Conservation (phyloP, 2,113 vertebrate species). For the Crotophaga sulcirostris region DNA sequence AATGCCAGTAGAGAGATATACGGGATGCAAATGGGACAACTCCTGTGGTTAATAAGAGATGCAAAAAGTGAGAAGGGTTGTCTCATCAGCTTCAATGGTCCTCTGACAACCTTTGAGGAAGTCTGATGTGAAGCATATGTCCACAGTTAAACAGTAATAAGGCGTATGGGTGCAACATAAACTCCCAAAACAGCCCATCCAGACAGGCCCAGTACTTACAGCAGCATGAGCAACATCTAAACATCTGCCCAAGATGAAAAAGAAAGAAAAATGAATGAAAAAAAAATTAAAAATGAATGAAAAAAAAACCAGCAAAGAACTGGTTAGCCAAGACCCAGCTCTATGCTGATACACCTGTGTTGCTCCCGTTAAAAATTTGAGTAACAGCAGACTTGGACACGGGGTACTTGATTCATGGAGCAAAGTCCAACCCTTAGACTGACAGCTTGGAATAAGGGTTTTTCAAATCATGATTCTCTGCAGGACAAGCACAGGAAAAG, state of each 20-base stretch:
- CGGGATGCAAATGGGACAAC: not conserved
- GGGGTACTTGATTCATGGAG: not conserved
- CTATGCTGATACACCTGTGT: not conserved
- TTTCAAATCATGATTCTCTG: not conserved
- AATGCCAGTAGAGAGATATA: not conserved
- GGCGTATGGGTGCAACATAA: not conserved
- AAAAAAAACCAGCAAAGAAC: too few species aligned
- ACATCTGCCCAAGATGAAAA: not conserved
- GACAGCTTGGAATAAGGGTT: not conserved
- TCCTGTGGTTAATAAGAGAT: not conserved
- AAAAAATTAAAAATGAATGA: too few species aligned
- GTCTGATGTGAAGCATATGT: not conserved
- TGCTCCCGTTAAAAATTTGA: not conserved
- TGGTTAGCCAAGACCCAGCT: not conserved
- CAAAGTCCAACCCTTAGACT: not conserved
- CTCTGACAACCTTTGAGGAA: not conserved
- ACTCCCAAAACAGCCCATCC: not conserved
- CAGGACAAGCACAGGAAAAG: not conserved
- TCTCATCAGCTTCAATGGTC: not conserved
- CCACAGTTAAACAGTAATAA: not conserved
- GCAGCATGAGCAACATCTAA: not conserved
- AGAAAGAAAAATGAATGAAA: too few species aligned
- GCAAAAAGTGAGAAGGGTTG: not conserved
- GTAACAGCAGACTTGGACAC: not conserved
- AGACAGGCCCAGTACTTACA: not conserved